Conservation (phyloP, 2,888 invertebrate genomes). For the Lasioglossum marginatum region DNA sequence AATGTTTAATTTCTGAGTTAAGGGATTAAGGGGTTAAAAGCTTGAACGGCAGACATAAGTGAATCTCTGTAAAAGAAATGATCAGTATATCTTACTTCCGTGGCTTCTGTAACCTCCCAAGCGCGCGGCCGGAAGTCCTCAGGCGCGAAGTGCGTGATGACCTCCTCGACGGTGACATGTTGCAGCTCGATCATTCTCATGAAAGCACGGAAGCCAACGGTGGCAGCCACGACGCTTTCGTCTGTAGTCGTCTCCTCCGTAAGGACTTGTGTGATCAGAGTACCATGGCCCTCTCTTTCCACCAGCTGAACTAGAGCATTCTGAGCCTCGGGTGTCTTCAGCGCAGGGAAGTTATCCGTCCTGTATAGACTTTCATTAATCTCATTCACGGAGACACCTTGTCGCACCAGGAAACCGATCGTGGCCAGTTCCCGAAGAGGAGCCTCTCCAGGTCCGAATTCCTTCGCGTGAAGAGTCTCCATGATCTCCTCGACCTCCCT, state of each 20-base stretch:
- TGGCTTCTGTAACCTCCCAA: conserved; percentile 91
- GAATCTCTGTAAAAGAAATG: neutral
- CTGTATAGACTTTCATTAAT: conserved; percentile 91
- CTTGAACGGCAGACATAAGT: neutral
- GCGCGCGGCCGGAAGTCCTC: conserved; percentile 93
- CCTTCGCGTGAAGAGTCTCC: conserved; percentile 90
- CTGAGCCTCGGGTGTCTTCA: conserved; percentile 93
- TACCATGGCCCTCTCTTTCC: conserved; percentile 92
- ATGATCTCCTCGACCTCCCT: conserved; percentile 91
- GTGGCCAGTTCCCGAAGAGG: conserved; percentile 93
- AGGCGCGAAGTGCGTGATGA: conserved; percentile 92
- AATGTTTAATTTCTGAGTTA: too few species aligned
- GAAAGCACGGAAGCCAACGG: conserved; percentile 94
- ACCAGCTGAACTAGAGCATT: conserved; percentile 93
- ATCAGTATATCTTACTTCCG: conserved; percentile 85
- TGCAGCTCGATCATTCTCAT: conserved; percentile 93
- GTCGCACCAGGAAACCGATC: conserved; percentile 91
- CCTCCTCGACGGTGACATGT: conserved; percentile 93
- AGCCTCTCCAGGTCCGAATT: conserved; percentile 92
- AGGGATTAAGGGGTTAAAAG: too few species aligned
- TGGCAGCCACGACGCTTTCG: conserved; percentile 91
- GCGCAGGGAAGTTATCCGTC: conserved; percentile 91
- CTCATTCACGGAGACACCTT: conserved; percentile 91
- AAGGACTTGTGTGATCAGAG: conserved; percentile 92
- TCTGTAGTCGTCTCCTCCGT: conserved; percentile 92